phyloP scores from a whole-genome alignment of 1,140 invertebrate genomes.

The Formica selysi region DNA sequence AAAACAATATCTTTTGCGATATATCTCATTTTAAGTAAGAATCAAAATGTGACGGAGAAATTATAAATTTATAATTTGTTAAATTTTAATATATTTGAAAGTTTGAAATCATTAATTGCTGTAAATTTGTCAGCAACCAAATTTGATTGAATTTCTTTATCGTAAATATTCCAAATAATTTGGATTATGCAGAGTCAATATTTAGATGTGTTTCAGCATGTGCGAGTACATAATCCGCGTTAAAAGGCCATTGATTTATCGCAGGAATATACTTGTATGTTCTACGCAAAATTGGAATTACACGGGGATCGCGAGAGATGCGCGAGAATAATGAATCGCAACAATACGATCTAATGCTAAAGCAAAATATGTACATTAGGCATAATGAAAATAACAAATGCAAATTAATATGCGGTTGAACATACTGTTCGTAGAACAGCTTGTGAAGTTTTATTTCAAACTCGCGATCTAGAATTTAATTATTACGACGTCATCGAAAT shows the following conservation, averaged over 20 bases:
- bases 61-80: too few species aligned
- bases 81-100: neutral
- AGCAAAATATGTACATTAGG: neutral
- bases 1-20: too few species aligned
- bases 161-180: conserved; percentile 32
- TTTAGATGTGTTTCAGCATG: conserved; percentile 31
- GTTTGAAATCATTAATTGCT: neutral
- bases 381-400: conserved; percentile 7
- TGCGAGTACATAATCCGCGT: conserved; percentile 10
- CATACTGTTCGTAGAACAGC: neutral
- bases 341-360: conserved; percentile 41
- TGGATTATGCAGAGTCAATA: conserved; percentile 20
- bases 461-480: conserved; percentile 28
- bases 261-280: conserved; percentile 17
- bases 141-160: neutral
- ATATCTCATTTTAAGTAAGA: too few species aligned
- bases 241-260: conserved; percentile 56
- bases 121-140: neutral
- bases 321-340: conserved; percentile 39
- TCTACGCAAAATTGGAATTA: conserved; percentile 41
- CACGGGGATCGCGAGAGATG: neutral
- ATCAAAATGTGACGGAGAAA: too few species aligned
- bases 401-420: conserved; percentile 7
- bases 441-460: conserved; percentile 23
- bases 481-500: conserved; percentile 9